phyloP scores from a whole-genome alignment of 2,113 vertebrate species.

The Pandion haliaetus region DNA sequence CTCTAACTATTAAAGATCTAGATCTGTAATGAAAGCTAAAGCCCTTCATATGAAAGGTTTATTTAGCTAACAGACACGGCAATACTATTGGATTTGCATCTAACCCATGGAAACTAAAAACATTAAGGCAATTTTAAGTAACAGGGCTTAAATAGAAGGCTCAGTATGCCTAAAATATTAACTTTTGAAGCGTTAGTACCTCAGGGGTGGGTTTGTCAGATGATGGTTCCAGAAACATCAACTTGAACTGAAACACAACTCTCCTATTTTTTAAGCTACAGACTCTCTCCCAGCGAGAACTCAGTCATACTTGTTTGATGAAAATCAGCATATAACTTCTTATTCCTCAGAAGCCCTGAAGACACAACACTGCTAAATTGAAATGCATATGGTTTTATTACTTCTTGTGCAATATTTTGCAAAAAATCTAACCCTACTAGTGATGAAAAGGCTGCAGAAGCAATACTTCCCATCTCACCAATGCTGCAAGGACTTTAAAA shows the following conservation, averaged over 20 bases:
- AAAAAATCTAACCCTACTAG: background rate
- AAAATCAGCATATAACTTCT: background rate
- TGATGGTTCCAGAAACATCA: background rate
- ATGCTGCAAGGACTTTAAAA: background rate
- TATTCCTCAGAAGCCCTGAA: background rate
- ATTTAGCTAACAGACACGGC: background rate
- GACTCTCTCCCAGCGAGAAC: background rate
- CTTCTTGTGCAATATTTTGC: background rate
- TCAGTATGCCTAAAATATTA: background rate
- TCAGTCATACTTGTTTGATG: background rate
- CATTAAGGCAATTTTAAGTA: background rate
- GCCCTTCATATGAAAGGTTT: background rate
- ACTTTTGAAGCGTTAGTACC: background rate
- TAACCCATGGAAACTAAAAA: background rate
- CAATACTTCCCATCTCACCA: background rate
- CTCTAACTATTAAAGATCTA: background rate
- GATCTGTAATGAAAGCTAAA: background rate
- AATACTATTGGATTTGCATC: background rate
- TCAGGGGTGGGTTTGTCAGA: background rate
- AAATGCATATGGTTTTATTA: constrained; percentile 16
- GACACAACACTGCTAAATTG: background rate
- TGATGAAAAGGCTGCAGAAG: background rate
- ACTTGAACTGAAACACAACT: background rate
- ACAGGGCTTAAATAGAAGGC: background rate
- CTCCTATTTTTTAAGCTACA: background rate